Conservation (phyloP, 64 coral and sea anemone genomes). For the Stichodactyla mertensii region DNA sequence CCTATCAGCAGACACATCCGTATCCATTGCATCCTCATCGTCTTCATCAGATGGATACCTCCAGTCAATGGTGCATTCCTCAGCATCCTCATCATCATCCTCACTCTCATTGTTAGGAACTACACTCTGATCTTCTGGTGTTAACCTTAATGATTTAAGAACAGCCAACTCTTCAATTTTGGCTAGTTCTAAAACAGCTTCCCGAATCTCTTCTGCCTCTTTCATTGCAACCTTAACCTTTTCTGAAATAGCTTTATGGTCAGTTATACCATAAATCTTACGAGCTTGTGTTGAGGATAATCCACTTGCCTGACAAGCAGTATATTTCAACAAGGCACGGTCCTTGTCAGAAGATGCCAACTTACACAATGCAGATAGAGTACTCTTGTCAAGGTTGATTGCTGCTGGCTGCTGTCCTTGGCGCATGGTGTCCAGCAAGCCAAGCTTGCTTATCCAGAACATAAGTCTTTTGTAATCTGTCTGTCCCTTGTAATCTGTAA, state of each 20-base stretch:
- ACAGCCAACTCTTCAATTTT: slow-evolving; percentile 16
- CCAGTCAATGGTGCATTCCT: too few relatives aligned
- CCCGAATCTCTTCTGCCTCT: slow-evolving; percentile 15
- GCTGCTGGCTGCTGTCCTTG: neutral
- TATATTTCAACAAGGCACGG: slow-evolving; percentile 27
- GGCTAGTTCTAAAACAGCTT: slow-evolving; percentile 18
- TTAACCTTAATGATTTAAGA: neutral
- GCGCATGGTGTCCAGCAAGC: neutral
- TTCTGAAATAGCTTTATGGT: slow-evolving; percentile 11
- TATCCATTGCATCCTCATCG: slow-evolving; percentile 23
- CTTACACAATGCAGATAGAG: slow-evolving; percentile 41
- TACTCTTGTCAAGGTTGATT: slow-evolving; percentile 11
- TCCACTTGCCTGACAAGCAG: slow-evolving; percentile 18
- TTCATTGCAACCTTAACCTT: slow-evolving; percentile 19
- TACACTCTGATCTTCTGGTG: neutral
- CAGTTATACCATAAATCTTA: slow-evolving; percentile 45
- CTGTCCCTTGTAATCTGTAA: slow-evolving; percentile 20
- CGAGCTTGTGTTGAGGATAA: slow-evolving; percentile 36
- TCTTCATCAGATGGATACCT: neutral
- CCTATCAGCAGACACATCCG: neutral
- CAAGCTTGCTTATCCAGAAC: slow-evolving; percentile 27
- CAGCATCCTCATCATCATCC: too few relatives aligned
- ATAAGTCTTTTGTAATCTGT: slow-evolving; percentile 35
- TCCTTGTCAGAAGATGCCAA: slow-evolving; percentile 51
- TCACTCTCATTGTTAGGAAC: too few relatives aligned